Percentiles rank a stretch among this genome's conserved stretches.
These are phyloP conservation scores for Bursaphelenchus okinawaensis DNA, from an alignment of 2,888 invertebrate genomes.

Conservation along the genomic window DNA sequence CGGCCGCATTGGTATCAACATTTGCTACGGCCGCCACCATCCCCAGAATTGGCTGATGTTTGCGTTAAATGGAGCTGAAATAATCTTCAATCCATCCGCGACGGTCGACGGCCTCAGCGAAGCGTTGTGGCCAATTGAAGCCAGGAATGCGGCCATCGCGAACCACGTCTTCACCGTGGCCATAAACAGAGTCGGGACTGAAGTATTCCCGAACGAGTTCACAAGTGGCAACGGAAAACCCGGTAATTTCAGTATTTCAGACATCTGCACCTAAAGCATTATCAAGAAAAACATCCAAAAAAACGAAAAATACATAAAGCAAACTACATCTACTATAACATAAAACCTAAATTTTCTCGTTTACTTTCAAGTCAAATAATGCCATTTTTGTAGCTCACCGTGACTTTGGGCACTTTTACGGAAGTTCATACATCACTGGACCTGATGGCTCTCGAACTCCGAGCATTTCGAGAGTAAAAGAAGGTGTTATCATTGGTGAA, in stretches of 20 bases:
- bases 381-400: constrained; percentile 64
- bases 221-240: constrained; percentile 77
- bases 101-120: constrained; percentile 67
- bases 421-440: constrained; percentile 81
- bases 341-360: too few relatives aligned
- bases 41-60: constrained; percentile 97
- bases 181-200: constrained; percentile 83
- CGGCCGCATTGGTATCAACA: constrained; percentile 80
- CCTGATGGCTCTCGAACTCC: constrained; percentile 89
- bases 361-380: too few relatives aligned
- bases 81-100: constrained; percentile 96
- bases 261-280: too few relatives aligned
- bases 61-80: constrained; percentile 82
- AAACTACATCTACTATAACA: too few relatives aligned
- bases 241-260: constrained; percentile 56
- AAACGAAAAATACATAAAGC: too few relatives aligned
- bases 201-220: constrained; percentile 72
- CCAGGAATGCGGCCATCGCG: constrained; percentile 88
- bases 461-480: constrained; percentile 62
- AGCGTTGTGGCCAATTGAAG: constrained; percentile 89
- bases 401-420: constrained; percentile 87
- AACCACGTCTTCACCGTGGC: constrained; percentile 89
- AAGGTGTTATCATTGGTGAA: constrained; percentile 81
- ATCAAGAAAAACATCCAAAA: too few relatives aligned
- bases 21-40: constrained; percentile 95